These are phyloP conservation scores for Ectemnius lituratus DNA, from an alignment of 2,888 invertebrate genomes.

Conservation along the genomic window DNA sequence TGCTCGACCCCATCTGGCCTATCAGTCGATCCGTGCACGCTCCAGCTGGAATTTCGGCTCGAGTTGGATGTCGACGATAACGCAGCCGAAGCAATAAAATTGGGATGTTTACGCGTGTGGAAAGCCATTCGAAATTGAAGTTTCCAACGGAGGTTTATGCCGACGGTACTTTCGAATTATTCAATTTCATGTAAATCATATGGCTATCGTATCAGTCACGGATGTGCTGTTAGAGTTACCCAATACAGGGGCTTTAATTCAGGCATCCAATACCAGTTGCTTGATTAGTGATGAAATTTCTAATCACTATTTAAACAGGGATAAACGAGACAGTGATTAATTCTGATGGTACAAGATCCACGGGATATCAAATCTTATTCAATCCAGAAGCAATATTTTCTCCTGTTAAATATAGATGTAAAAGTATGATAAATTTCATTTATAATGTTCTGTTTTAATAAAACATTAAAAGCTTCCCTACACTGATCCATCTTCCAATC, in stretches of 20 bases:
- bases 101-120: slow-evolving; percentile 1
- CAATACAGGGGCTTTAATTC: neutral
- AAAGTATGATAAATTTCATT: no score
- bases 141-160: slow-evolving; percentile 1
- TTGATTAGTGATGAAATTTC: neutral
- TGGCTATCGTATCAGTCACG: neutral
- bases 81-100: neutral
- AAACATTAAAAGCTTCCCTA: no score
- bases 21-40: slow-evolving; percentile 30
- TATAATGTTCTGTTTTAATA: no score
- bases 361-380: neutral
- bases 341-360: neutral
- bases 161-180: slow-evolving; percentile 3
- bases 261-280: neutral
- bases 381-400: no score
- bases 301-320: neutral
- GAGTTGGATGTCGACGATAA: neutral
- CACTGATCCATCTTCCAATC: no score
- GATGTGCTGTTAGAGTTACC: neutral
- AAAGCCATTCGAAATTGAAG: neutral
- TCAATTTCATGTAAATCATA: slow-evolving; percentile 5
- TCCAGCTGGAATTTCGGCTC: slow-evolving; percentile 8
- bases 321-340: neutral
- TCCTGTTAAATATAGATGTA: no score
- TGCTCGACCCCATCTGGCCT: slow-evolving; percentile 29